phyloP scores from a whole-genome alignment of 2,113 vertebrate genomes.

The Uria lomvia region DNA sequence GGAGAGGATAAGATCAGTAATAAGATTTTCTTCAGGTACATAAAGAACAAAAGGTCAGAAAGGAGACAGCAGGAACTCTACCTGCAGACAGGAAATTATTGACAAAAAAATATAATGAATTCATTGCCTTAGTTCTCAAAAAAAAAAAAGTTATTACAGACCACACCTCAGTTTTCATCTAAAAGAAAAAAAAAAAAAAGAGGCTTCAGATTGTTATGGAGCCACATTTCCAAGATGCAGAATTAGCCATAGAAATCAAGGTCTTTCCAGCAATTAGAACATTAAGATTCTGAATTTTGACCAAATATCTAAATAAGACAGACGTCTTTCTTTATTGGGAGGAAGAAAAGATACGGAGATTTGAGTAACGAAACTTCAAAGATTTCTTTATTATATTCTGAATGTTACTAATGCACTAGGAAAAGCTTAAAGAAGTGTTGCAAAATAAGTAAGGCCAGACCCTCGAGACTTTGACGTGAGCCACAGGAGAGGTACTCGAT shows the following conservation, averaged over 20 bases:
- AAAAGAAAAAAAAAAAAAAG: not conserved
- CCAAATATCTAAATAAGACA: not conserved
- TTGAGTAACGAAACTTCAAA: not conserved
- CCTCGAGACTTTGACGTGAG: not conserved
- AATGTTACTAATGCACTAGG: not conserved
- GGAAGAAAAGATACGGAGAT: not conserved
- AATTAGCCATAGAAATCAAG: not conserved
- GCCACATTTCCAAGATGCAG: not conserved
- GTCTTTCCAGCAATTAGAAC: not conserved
- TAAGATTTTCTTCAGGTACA: not conserved
- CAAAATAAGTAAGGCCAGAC: not conserved
- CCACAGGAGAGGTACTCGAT: too few relatives aligned
- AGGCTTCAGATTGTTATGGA: not conserved
- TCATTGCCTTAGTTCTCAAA: not conserved
- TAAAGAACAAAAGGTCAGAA: not conserved
- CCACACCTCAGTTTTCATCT: not conserved
- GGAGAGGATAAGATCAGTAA: not conserved
- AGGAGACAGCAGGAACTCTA: not conserved
- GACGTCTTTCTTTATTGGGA: not conserved
- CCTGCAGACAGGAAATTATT: not conserved
- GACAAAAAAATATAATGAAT: not conserved
- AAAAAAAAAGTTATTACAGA: not conserved
- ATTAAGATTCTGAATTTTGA: not conserved
- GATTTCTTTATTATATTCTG: not conserved
- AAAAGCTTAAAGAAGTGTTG: not conserved